These are phyloP conservation scores for Cheilosia urbana DNA, from an alignment of 2,888 invertebrate genomes.

Conservation along the genomic window DNA sequence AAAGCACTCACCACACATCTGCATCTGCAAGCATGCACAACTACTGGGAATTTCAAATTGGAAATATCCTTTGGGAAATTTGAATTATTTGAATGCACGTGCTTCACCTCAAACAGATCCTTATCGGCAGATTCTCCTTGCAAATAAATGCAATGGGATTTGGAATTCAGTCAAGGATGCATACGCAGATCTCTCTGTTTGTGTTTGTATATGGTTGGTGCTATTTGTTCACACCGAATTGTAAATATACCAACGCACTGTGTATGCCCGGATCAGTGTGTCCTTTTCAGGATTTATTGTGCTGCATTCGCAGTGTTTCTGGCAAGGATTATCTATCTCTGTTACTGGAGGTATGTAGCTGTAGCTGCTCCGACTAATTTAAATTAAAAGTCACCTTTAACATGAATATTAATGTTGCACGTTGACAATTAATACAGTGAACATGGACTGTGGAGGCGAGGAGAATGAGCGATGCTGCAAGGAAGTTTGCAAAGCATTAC, in stretches of 20 bases:
- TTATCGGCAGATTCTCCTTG: slow-evolving; percentile 67
- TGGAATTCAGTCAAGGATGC: slow-evolving; percentile 72
- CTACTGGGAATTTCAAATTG: slow-evolving; percentile 62
- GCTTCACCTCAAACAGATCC: slow-evolving; percentile 69
- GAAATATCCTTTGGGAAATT: slow-evolving; percentile 73
- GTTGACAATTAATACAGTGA: slow-evolving; percentile 77
- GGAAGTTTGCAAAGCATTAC: slow-evolving; percentile 16
- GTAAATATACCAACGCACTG: slow-evolving; percentile 22
- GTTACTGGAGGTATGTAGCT: slow-evolving; percentile 19
- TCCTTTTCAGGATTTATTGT: slow-evolving; percentile 68
- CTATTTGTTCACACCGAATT: slow-evolving; percentile 64
- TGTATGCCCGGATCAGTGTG: slow-evolving; percentile 21
- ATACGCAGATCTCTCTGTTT: slow-evolving; percentile 53
- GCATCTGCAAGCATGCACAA: slow-evolving; percentile 30
- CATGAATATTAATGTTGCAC: slow-evolving; percentile 77
- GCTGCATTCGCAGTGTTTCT: slow-evolving; percentile 34
- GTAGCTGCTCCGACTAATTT: slow-evolving; percentile 61
- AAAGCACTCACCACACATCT: slow-evolving; percentile 43
- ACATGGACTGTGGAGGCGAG: slow-evolving; percentile 21
- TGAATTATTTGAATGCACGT: slow-evolving; percentile 68
- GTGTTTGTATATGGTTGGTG: slow-evolving; percentile 25
- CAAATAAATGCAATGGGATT: slow-evolving; percentile 70
- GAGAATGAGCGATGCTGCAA: slow-evolving; percentile 30
- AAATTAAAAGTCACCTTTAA: slow-evolving; percentile 77
- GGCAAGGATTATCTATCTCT: slow-evolving; percentile 45